Conservation (phyloP, 2,888 invertebrate species). For the Diarsia rubi region DNA sequence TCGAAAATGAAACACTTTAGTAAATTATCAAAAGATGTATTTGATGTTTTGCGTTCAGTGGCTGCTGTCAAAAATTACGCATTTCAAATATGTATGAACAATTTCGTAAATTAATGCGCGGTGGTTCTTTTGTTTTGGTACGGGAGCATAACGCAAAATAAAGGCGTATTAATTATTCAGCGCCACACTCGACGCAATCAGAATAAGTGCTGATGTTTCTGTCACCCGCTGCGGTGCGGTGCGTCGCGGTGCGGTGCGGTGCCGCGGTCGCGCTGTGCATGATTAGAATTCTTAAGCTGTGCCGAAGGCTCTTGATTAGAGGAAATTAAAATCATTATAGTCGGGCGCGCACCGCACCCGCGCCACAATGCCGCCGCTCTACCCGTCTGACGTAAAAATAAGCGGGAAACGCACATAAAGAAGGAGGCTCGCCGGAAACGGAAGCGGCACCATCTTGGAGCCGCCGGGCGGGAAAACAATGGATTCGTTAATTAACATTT, state of each 20-base stretch:
- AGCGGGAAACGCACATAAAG: conserved; percentile 90
- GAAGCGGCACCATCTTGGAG: conserved; percentile 91
- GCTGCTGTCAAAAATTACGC: conserved; percentile 67
- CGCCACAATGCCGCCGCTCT: conserved; percentile 85
- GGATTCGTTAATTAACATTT: conserved; percentile 95
- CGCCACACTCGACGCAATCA: conserved; percentile 91
- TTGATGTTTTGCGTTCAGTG: conserved; percentile 39
- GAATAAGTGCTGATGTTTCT: conserved; percentile 91
- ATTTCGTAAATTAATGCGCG: conserved; percentile 84
- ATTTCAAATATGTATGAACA: conserved; percentile 72
- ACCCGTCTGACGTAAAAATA: conserved; percentile 88
- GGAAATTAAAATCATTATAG: conserved; percentile 91
- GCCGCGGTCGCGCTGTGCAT: conserved; percentile 79
- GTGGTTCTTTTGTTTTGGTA: conserved; percentile 84
- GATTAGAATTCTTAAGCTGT: conserved; percentile 91
- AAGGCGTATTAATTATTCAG: conserved; percentile 90
- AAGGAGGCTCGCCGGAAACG: conserved; percentile 89
- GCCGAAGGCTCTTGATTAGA: conserved; percentile 91
- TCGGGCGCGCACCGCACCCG: conserved; percentile 81
- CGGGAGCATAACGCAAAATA: conserved; percentile 85
- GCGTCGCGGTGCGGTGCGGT: conserved; percentile 66
- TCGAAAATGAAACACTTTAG: conserved; percentile 50
- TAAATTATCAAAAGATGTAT: conserved; percentile 51
- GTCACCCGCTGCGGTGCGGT: conserved; percentile 82
- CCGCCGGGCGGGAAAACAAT: conserved; percentile 93